Base-by-base conservation (phyloP, 2,797 vertebrate genomes). In the Sebastes itinus region DNA sequence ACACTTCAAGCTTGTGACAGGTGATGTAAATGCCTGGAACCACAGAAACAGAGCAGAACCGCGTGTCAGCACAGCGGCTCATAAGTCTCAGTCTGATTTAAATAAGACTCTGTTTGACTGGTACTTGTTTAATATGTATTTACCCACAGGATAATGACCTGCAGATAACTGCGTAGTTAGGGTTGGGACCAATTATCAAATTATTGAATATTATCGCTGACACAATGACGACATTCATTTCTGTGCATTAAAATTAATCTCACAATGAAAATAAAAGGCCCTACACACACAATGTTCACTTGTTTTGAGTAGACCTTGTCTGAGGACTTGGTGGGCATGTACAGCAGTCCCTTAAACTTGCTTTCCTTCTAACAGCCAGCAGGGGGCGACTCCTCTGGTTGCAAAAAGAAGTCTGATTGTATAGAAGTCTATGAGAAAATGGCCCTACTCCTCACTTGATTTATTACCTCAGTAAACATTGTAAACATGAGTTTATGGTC, bases 1-100 rank as follows among this genome's bases (percentile, higher is more conserved):
- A 81, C 69, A 77, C 66, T 72, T 82, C 58, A 83, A 25, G 67
- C 42, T 28, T 66, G 27, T 77, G 70, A 90, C 27, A 72, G 60
- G 27, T 82, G 67, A 56, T 49, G 33, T 71, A 28, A 72, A 75
- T 71, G 59, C 58, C 23, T 72, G 55, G 62, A 81, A 79, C 25
- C 35, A 46, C 28, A 74, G 55, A 54, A 79, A 54, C 60, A 61
- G 16, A 62, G 42, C 35, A 69, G 46, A 63, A n/a, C 30, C 4
- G 22, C 18, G 22, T 18, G 8, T 68, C 46, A 46, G 23, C 25
- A 32, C 28, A 13, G 12, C 1, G 20, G 6, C 54, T 65, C 20
- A 1, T 20, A 32, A 59, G 14, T 78, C 22, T 76, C 13, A 61
- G 38, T 22, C n/a, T 58, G 63, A 64, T 38, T 59, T 20, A 2